These are phyloP conservation scores for Ictalurus punctatus DNA, from an alignment of 2,113 vertebrate species.

Conservation along the genomic window DNA sequence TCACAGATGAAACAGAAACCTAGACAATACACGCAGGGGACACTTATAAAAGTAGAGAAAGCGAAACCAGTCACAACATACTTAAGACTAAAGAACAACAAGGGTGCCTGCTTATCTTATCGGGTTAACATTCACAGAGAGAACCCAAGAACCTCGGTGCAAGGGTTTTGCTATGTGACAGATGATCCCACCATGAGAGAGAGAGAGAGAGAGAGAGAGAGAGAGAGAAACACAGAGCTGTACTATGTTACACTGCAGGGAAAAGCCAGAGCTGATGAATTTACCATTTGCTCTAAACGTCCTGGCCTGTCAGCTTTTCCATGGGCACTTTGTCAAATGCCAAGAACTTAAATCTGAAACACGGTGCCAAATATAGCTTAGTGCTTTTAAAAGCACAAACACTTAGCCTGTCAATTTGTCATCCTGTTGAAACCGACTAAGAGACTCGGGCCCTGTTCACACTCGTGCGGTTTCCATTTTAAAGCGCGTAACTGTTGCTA, in stretches of 20 bases:
- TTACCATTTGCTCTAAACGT: slow-evolving; percentile 29
- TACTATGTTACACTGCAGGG: slow-evolving; percentile 2
- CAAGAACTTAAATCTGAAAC: slow-evolving; percentile 1
- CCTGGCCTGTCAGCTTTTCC: neutral
- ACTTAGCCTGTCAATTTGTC: slow-evolving; percentile 32
- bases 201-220: neutral
- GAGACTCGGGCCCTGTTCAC: neutral
- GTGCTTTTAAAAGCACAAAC: slow-evolving; percentile 24
- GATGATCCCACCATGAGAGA: neutral
- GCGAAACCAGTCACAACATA: neutral
- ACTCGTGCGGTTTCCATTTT: no score
- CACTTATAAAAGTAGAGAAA: neutral
- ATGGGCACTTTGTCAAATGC: slow-evolving; percentile 32
- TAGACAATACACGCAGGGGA: neutral
- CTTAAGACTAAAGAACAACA: neutral
- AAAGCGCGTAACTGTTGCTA: no score
- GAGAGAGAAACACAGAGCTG: neutral
- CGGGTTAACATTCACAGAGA: slow-evolving; percentile 13
- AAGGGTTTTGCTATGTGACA: neutral
- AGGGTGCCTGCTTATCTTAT: neutral
- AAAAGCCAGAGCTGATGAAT: slow-evolving; percentile 27
- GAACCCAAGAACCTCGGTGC: neutral
- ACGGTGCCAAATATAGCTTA: slow-evolving; percentile 21
- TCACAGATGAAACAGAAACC: neutral
- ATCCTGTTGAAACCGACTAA: slow-evolving; percentile 17